Evolutionary conservation across 2,113 vertebrate species (phyloP), one percentile per base, ranked within the genome.

Genomic region (Protomyctophum bolini): DNA sequence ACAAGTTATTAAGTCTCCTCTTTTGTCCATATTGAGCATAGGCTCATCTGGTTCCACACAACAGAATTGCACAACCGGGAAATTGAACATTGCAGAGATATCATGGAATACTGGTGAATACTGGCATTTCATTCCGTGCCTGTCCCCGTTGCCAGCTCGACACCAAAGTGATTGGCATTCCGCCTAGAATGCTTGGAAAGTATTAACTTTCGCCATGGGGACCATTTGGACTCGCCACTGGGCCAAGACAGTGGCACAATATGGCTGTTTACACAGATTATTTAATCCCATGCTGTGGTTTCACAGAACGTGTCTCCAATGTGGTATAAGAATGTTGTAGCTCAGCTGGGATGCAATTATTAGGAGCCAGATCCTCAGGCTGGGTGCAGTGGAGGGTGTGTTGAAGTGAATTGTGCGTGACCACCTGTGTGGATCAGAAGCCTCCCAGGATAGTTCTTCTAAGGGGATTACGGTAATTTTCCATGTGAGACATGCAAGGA

Each of bases 381-480:
- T 63, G 58, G 41, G 0, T 60, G 49, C 68, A 58, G 51, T 82
- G 73, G 79, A 11, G 2, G n/a, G 56, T 61, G 46, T n/a, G 47
- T 28, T 15, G 2, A 56, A 70, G 57, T 57, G 66, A 72, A 48
- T 7, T 45, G 58, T 70, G 70, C 72, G 69, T 56, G 73, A 71
- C 66, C 65, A 9, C 14, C 21, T 68, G 6, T 70, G 76, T 81
- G 14, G 49, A 11, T 75, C 51, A 10, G 41, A 75, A 41, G 59
- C 66, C 65, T 83, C 90, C 86, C 85, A 86, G 86, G 85, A 92
- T 91, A 94, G 90, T 80, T 86, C 81, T 12, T 48, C 77, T 92
- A 89, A 93, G 73, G 50, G 73, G 91, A 91, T 93, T 92, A 92
- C 3, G 0, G 41, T 49, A 70, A 70, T 69, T 58, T 61, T 73